Percentiles rank a stretch among this genome's conserved stretches.
Conservation (phyloP, 1,140 invertebrate species). For the Penaeus vannamei region DNA sequence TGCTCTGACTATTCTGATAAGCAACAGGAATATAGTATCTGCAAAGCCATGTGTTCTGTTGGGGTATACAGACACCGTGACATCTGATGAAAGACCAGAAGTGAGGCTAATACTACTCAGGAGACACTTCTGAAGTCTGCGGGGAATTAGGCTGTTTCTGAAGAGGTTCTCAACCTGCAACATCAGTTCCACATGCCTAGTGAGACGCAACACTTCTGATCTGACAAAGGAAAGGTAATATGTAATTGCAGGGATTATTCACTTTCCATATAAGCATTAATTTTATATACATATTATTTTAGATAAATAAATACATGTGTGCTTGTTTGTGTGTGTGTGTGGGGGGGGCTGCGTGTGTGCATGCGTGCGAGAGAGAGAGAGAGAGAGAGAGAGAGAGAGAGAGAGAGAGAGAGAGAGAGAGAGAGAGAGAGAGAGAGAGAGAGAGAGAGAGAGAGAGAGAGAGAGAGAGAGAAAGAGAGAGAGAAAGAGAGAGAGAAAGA, state of each 20-base stretch:
- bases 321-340: too few relatives aligned
- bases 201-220: constrained; percentile 64
- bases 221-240: constrained; percentile 22
- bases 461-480: too few relatives aligned
- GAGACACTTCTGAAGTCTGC: constrained; percentile 40
- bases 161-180: constrained; percentile 57
- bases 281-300: not conserved
- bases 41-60: constrained; percentile 53
- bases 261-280: not conserved
- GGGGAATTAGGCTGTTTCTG: constrained; percentile 50
- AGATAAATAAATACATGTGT: too few relatives aligned
- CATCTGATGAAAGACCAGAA: not conserved
- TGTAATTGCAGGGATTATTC: not conserved
- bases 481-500: too few relatives aligned
- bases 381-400: too few relatives aligned
- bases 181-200: constrained; percentile 66
- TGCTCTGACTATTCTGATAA: constrained; percentile 30
- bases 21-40: constrained; percentile 50
- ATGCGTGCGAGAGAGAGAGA: too few relatives aligned
- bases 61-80: constrained; percentile 47
- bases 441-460: too few relatives aligned
- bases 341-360: too few relatives aligned
- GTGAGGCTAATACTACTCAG: constrained; percentile 49
- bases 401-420: too few relatives aligned
- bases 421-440: too few relatives aligned